Evolutionary conservation across 2,888 invertebrate genomes (phyloP).

Genomic region (Hirtodrosophila trivittata): DNA sequence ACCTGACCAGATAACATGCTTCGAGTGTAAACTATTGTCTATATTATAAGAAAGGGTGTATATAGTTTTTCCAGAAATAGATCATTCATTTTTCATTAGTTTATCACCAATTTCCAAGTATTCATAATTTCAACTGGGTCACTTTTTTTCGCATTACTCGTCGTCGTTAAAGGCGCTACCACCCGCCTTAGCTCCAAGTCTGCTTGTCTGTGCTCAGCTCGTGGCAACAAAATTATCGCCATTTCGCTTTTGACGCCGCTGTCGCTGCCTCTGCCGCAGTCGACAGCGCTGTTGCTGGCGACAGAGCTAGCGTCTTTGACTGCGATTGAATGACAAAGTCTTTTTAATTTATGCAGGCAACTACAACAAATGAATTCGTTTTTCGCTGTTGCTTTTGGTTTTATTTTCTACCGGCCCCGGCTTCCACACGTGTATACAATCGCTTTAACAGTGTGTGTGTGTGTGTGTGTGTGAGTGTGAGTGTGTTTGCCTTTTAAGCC

Average conservation of each 20-base stretch:
- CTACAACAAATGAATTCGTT: constrained; percentile 59
- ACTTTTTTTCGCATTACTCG: constrained; percentile 27
- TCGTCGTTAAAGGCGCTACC: constrained; percentile 14
- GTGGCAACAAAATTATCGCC: constrained; percentile 66
- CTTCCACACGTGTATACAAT: constrained; percentile 53
- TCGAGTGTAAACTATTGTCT: no score
- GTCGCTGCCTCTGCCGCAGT: not conserved
- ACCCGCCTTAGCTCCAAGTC: not conserved
- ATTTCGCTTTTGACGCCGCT: constrained; percentile 36
- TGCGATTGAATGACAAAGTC: constrained; percentile 62
- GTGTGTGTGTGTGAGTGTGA: constrained; percentile 7
- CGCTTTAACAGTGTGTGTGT: constrained; percentile 5
- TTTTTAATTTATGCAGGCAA: constrained; percentile 70
- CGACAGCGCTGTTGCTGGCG: constrained; percentile 1
- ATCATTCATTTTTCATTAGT: no score
- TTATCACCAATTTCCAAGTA: no score
- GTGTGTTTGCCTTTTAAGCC: constrained; percentile 9
- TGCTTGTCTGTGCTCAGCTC: constrained; percentile 51
- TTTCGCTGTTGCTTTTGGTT: constrained; percentile 33
- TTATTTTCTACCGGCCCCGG: constrained; percentile 30
- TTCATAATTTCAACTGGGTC: constrained; percentile 34
- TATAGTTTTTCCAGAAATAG: no score
- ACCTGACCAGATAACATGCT: no score
- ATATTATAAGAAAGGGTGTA: no score
- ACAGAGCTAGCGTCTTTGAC: constrained; percentile 29